These are phyloP conservation scores for Poliocrania exsul DNA, from an alignment of 2,797 vertebrate genomes.

Conservation along the genomic window DNA sequence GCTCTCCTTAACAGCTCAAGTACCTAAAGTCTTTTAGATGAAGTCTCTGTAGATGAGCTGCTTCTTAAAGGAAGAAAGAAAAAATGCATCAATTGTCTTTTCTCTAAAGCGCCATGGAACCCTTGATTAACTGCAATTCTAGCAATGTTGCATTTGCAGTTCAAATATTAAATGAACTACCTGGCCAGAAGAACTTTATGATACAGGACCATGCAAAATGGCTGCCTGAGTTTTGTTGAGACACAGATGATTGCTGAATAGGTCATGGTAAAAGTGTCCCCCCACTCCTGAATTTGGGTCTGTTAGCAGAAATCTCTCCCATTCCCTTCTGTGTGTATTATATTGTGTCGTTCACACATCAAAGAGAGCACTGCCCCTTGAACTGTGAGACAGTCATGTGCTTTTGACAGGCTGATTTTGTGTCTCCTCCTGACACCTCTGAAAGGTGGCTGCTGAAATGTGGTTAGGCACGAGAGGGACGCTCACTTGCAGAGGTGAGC, in stretches of 20 bases:
- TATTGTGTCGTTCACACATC: accelerated
- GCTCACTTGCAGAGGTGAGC: background rate
- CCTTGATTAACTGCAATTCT: background rate
- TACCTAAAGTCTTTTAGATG: background rate
- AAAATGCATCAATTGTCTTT: background rate
- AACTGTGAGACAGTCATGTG: background rate
- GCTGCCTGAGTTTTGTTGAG: background rate
- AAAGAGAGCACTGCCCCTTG: background rate
- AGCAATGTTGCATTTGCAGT: background rate
- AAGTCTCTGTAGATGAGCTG: background rate
- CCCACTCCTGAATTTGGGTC: background rate
- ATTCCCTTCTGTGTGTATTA: accelerated
- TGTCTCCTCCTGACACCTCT: background rate
- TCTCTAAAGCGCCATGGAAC: background rate
- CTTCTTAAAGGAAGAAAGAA: background rate
- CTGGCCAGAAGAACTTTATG: background rate
- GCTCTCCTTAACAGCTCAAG: background rate
- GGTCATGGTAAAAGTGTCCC: accelerated
- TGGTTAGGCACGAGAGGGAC: background rate
- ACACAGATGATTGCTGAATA: accelerated
- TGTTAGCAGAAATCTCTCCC: background rate
- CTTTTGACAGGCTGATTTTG: background rate
- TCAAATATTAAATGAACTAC: background rate
- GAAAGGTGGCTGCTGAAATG: background rate
- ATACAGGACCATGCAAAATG: background rate